phyloP scores from a whole-genome alignment of 2,797 vertebrate genomes.

The Fistularia commersonii region DNA sequence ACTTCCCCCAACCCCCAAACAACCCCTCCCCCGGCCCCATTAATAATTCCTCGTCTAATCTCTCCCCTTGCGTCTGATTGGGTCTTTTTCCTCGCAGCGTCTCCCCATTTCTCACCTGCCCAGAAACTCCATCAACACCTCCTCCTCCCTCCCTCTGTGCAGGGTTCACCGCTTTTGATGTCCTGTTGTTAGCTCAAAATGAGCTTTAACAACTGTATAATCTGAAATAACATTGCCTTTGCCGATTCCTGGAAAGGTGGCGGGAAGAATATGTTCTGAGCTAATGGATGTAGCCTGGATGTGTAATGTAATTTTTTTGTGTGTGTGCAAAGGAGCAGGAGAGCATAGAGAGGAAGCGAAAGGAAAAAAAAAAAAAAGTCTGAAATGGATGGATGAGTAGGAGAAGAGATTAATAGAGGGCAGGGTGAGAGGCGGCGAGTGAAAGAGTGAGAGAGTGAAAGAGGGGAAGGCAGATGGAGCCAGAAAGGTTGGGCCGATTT shows the following conservation, averaged over 20 bases:
- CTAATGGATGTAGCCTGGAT: slow-evolving; percentile 75
- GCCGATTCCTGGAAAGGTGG: slow-evolving; percentile 59
- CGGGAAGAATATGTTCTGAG: slow-evolving; percentile 66
- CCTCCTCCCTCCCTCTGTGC: slow-evolving; percentile 61
- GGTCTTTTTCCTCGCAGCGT: slow-evolving; percentile 63
- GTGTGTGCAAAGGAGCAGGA: slow-evolving; percentile 42
- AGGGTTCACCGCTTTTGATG: slow-evolving; percentile 68
- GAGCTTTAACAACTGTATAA: slow-evolving; percentile 78
- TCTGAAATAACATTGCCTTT: slow-evolving; percentile 74
- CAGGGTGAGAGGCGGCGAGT: slow-evolving; percentile 41
- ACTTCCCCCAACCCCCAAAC: no score
- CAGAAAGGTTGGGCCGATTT: slow-evolving; percentile 68
- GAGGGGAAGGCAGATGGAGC: slow-evolving; percentile 58
- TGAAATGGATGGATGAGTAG: slow-evolving; percentile 59
- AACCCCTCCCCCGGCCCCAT: slow-evolving; percentile 41
- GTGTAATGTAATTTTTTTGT: slow-evolving; percentile 75
- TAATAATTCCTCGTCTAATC: slow-evolving; percentile 72
- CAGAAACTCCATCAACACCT: slow-evolving; percentile 73
- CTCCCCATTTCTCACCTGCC: slow-evolving; percentile 73
- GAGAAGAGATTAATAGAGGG: slow-evolving; percentile 54
- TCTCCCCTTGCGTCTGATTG: slow-evolving; percentile 67
- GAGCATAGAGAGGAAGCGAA: slow-evolving; percentile 13
- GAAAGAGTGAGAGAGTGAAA: slow-evolving; percentile 52
- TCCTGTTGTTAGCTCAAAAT: slow-evolving; percentile 71
- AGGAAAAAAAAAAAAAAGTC: slow-evolving; percentile 15